phyloP scores from a whole-genome alignment of 1,140 invertebrate genomes.

The Temnothorax longispinosus region DNA sequence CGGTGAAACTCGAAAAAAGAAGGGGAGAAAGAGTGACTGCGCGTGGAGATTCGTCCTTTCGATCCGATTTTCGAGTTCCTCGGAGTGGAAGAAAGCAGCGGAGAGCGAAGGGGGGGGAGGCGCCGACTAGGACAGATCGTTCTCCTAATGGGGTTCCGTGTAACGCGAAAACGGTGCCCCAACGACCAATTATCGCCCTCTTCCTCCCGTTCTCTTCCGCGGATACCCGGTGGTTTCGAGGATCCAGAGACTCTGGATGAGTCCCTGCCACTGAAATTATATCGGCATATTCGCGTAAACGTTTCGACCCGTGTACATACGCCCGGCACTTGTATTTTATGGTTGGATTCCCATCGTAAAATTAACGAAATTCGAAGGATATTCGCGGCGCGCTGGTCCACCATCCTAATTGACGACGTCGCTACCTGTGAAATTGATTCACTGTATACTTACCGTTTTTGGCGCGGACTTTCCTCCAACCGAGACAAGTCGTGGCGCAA shows the following conservation, averaged over 20 bases:
- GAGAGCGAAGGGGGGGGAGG: background rate
- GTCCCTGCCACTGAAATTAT: conserved; percentile 55
- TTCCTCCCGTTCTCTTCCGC: conserved; percentile 2
- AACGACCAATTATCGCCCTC: conserved; percentile 47
- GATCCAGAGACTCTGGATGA: background rate
- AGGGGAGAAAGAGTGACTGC: background rate
- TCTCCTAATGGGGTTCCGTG: conserved; percentile 59
- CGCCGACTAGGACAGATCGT: conserved; percentile 38
- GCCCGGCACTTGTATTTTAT: conserved; percentile 62
- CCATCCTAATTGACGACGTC: conserved; percentile 65
- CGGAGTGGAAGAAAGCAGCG: background rate
- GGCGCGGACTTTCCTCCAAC: too few relatives aligned
- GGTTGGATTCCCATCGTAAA: conserved; percentile 66
- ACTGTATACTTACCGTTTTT: conserved; percentile 18
- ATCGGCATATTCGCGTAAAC: conserved; percentile 49
- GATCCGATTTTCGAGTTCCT: conserved; percentile 43
- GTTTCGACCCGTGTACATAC: background rate
- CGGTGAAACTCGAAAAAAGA: background rate
- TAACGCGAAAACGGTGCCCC: conserved; percentile 56
- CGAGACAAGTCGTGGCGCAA: too few relatives aligned
- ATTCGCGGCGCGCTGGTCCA: conserved; percentile 38
- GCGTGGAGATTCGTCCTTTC: background rate
- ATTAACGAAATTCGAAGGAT: conserved; percentile 71
- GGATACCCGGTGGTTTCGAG: conserved; percentile 4
- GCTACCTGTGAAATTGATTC: conserved; percentile 73